Conservation (phyloP, 64 coral and sea anemone genomes). For the Orbicella faveolata region DNA sequence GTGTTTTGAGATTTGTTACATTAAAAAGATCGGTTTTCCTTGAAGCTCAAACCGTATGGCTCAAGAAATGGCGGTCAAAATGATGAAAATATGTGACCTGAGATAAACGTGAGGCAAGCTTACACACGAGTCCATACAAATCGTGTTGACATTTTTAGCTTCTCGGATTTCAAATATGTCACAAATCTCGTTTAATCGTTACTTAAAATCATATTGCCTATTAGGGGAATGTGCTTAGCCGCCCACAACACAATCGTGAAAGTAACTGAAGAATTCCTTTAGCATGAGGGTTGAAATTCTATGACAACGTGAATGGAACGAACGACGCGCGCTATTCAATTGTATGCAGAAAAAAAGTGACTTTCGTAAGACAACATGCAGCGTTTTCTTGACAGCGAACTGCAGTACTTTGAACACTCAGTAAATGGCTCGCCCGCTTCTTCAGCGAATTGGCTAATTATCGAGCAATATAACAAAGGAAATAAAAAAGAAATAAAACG, state of each 20-base stretch:
- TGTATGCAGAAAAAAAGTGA: conserved; percentile 21
- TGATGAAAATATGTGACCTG: background rate
- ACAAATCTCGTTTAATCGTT: background rate
- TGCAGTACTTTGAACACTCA: background rate
- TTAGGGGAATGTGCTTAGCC: background rate
- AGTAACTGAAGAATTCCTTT: conserved; percentile 15
- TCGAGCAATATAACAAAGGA: background rate
- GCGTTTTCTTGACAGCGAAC: background rate
- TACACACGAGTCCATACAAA: background rate
- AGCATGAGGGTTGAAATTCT: background rate
- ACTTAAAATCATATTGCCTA: background rate
- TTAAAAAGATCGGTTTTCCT: background rate
- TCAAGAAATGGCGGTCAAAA: background rate
- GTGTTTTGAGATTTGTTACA: no score
- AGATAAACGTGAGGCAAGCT: background rate
- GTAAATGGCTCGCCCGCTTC: background rate
- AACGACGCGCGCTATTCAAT: conserved; percentile 23
- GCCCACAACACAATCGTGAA: conserved; percentile 10
- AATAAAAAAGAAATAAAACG: conserved; percentile 6
- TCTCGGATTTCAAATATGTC: background rate
- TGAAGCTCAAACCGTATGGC: background rate
- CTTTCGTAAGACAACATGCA: conserved; percentile 15
- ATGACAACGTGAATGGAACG: conserved; percentile 27
- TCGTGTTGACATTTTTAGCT: background rate
- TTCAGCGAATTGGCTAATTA: background rate